Base-by-base conservation (phyloP, 2,797 vertebrate genomes). In the Melanotaenia parkinsoni region DNA sequence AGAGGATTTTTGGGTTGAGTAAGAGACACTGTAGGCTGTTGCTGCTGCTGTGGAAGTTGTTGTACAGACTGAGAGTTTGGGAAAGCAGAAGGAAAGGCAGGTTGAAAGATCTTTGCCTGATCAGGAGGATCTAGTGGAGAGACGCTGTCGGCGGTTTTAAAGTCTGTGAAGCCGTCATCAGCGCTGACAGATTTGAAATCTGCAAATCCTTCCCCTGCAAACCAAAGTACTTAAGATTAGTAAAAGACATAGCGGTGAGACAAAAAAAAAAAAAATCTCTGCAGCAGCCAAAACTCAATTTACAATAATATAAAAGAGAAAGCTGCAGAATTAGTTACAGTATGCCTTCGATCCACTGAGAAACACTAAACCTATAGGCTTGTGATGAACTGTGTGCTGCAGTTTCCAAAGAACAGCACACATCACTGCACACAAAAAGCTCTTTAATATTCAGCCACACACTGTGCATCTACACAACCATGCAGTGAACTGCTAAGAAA, bases 81-180 rank as follows among this genome's bases (percentile, higher is more conserved):
- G 45, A 95, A 95, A 89, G 96, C 80, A 86, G 96, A 89, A 81
- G 96, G 91, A 83, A 98, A 98, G 67, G 95, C 30, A 0, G 96
- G 80, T 75, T 96, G 96, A 82, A 98, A 97, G 76, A 94, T 85
- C 90, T 96, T 97, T 87, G 96, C 94, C 89, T 96, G 97, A 20
- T 95, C 87, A 38, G 97, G 92, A 9, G 95, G 95, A 57, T 99
- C 97, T 97, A 99, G 77, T 26, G 98, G 97, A 85, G 98, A 98
- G 89, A 97, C 16, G 89, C 96, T 97, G 94, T 99, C 96, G 30
- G 98, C 97, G 11, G 98, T 99, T 95, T 99, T 99, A 92, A 98
- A 99, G 94, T 99, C 97, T 80, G 97, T 97, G 95, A 99, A 99
- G 85, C 97, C 96, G 56, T 99, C 98, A 32, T 99, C 97, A 4